A percentile compares a stretch with the other conserved stretches of the same genome.
Evolutionary conservation across 2,888 invertebrate genomes (phyloP).

Genomic region (Cepaea hortensis): DNA sequence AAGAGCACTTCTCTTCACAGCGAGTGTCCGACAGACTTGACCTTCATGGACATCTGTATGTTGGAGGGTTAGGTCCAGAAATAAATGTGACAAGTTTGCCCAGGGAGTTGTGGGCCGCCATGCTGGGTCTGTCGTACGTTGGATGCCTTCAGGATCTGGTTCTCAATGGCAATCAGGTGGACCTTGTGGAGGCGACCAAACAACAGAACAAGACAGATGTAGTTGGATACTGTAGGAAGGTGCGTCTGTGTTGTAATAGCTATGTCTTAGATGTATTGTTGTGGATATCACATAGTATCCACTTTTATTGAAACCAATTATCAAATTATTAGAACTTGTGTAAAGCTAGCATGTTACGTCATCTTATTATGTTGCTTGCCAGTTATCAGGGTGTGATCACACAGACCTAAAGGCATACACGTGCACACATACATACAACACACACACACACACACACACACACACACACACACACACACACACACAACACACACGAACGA

Average conservation of each 20-base stretch:
- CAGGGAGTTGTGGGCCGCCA: slow-evolving; percentile 92
- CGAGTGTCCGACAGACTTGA: slow-evolving; percentile 92
- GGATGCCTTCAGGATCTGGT: slow-evolving; percentile 94
- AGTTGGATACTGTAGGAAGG: slow-evolving; percentile 87
- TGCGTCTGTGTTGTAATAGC: not conserved
- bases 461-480: no score
- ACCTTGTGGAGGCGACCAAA: slow-evolving; percentile 90
- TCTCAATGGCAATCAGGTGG: slow-evolving; percentile 90
- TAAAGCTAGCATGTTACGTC: no score
- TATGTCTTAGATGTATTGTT: no score
- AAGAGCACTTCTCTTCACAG: slow-evolving; percentile 74
- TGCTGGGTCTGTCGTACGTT: slow-evolving; percentile 91
- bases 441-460: no score
- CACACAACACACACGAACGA: no score
- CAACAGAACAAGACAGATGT: slow-evolving; percentile 94
- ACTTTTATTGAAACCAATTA: no score
- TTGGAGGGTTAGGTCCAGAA: slow-evolving; percentile 84
- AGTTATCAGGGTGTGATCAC: no score
- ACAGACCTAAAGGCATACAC: no score
- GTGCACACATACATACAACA: no score
- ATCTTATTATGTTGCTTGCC: no score
- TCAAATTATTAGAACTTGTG: no score
- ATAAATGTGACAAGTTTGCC: slow-evolving; percentile 85
- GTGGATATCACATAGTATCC: no score
- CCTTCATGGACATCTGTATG: slow-evolving; percentile 90